A percentile compares a stretch with the other conserved stretches of the same genome.
Evolutionary conservation across 2,888 invertebrate species (phyloP).

Genomic region (Leucania comma): DNA sequence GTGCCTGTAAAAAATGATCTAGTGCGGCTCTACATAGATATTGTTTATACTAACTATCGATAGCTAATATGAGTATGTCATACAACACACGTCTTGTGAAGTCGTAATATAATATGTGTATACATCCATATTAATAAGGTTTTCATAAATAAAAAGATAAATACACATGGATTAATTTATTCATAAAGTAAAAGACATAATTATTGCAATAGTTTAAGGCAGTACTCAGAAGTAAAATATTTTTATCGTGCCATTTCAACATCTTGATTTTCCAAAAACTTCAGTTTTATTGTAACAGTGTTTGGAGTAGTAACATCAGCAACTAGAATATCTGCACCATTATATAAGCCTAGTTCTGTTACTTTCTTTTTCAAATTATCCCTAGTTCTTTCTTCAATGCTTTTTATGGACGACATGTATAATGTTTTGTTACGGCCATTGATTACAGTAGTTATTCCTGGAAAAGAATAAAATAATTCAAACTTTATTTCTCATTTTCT

Average conservation of each 20-base stretch:
- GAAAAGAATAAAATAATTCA: constrained; percentile 12
- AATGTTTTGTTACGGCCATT: constrained; percentile 97
- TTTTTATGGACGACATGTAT: constrained; percentile 97
- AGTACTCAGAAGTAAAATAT: neutral
- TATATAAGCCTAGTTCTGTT: constrained; percentile 95
- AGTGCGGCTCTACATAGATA: too few species aligned
- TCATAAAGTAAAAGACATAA: constrained; percentile 14
- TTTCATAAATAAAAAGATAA: neutral
- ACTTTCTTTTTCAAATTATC: constrained; percentile 97
- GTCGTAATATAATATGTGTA: neutral
- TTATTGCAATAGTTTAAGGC: neutral
- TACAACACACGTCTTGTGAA: too few species aligned
- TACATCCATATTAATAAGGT: neutral
- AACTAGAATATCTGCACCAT: constrained; percentile 97
- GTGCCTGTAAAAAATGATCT: too few species aligned
- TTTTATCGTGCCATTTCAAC: constrained; percentile 82
- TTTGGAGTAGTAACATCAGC: constrained; percentile 98
- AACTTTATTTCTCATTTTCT: neutral
- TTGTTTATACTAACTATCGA: too few species aligned
- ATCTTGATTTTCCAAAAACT: constrained; percentile 91
- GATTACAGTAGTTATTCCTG: constrained; percentile 94
- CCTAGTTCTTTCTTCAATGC: constrained; percentile 97
- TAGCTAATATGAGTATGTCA: too few species aligned
- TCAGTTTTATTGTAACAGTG: constrained; percentile 94
- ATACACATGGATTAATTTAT: constrained; percentile 31